Percentiles rank a stretch among this genome's conserved stretches.
Evolutionary conservation across 2,797 vertebrate species (phyloP).

Genomic region (Sitta carolinensis): DNA sequence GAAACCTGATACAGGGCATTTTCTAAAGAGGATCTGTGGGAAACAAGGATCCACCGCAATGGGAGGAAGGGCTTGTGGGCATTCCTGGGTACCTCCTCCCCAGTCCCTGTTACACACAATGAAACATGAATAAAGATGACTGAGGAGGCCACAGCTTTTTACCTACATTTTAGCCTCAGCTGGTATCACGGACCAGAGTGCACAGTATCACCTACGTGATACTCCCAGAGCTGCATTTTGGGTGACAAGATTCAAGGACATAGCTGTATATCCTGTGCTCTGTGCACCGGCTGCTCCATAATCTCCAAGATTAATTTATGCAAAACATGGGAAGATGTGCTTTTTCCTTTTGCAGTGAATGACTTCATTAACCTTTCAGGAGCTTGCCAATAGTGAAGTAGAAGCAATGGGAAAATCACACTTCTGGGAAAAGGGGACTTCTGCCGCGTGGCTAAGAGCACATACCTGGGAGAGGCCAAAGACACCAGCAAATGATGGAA

Average conservation of each 20-base stretch:
- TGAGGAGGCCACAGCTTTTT: not conserved
- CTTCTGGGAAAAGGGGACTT: not conserved
- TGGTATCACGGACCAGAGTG: not conserved
- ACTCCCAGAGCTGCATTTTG: slow-evolving; percentile 10
- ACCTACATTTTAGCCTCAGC: not conserved
- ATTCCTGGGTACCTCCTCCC: slow-evolving; percentile 29
- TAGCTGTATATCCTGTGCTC: not conserved
- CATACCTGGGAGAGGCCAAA: not conserved
- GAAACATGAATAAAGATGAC: slow-evolving; percentile 40
- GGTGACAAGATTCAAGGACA: slow-evolving; percentile 38
- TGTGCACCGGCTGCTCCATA: not conserved
- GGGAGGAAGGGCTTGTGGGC: slow-evolving; percentile 4
- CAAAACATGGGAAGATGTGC: slow-evolving; percentile 54
- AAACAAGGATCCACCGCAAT: slow-evolving; percentile 34
- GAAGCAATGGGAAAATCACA: slow-evolving; percentile 20
- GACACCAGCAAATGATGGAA: not conserved
- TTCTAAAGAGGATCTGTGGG: slow-evolving; percentile 28
- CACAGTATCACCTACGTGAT: not conserved
- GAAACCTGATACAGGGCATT: slow-evolving; percentile 26
- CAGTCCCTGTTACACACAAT: not conserved
- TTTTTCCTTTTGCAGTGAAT: slow-evolving; percentile 61
- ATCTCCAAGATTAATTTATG: slow-evolving; percentile 49
- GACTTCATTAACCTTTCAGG: slow-evolving; percentile 61
- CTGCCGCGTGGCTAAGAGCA: not conserved
- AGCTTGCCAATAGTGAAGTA: slow-evolving; percentile 6